Evolutionary conservation across 2,113 vertebrate species (phyloP), one percentile per base, ranked within the genome.

Genomic region (Eretmochelys imbricata): DNA sequence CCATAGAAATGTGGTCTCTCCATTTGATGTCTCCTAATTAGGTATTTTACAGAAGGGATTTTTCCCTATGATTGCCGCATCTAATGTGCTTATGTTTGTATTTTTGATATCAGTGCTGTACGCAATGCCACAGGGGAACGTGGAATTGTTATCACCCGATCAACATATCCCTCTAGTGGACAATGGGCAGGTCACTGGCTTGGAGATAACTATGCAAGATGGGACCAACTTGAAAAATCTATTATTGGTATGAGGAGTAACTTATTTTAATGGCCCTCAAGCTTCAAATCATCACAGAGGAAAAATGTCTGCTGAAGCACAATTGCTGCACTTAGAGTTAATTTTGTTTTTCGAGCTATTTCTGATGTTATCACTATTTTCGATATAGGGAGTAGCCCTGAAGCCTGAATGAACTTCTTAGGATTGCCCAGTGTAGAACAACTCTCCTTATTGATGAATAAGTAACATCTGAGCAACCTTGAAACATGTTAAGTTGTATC

Each of bases 121-220:
- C 88, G 53, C n/a, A 96, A 54, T 62, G 79, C 94, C 84, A 98
- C 97, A 22, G 95, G 97, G 22, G 94, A 94, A 82, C 94, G 97
- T 97, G 97, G 97, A 35, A 96, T 98, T 19, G 80, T 98, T 80
- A 96, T 98, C 53, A 96, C 94, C 97, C 98, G 99, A 79, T 99
- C 99, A 50, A 99, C 99, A 8, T 99, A 98, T 91, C 99, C 99
- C 25, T 97, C 98, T 62, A 98, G 97, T 94, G 99, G 99, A 24
- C 98, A 95, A 78, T 99, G 99, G 99, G 87, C 96, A 4, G 99
- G 99, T 55, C 99, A 99, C 91, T 99, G 99, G 99, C 98, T 99
- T 25, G 99, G 99, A 53, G 99, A 99, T 96, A 99, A 99, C 89
- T 81, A 72, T 78, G 93, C 99, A 38, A 84, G 80, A 8, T 99